Percentiles rank a stretch among this genome's conserved stretches.
These are phyloP conservation scores for Drosophila littoralis DNA, from an alignment of 1,140 invertebrate species.

Conservation along the genomic window DNA sequence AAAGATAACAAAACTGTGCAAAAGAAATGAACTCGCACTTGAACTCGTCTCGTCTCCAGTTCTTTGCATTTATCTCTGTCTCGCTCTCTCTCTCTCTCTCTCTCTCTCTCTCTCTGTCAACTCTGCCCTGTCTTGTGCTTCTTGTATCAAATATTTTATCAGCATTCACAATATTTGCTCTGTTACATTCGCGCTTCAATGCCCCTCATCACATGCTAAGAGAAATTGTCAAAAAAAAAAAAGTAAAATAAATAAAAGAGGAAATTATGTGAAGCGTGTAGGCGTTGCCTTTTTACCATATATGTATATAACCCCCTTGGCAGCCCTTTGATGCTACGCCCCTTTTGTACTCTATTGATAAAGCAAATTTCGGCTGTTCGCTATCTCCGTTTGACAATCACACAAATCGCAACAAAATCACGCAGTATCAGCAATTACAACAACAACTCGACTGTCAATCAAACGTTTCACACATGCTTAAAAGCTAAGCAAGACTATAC, in stretches of 20 bases:
- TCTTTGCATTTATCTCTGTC: constrained; percentile 11
- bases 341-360: constrained; percentile 24
- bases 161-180: constrained; percentile 29
- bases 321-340: neutral
- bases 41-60: constrained; percentile 15
- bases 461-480: constrained; percentile 4
- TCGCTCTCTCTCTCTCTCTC: neutral
- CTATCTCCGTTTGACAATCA: neutral
- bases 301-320: neutral
- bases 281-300: constrained; percentile 13
- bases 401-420: constrained; percentile 13
- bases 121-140: neutral
- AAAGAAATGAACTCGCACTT: constrained; percentile 31
- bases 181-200: constrained; percentile 27
- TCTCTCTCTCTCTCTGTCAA: neutral
- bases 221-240: constrained; percentile 24
- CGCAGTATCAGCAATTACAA: constrained; percentile 4
- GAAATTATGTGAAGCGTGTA: constrained; percentile 6
- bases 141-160: constrained; percentile 39
- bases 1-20: constrained; percentile 22
- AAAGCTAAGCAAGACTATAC: neutral
- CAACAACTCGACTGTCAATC: constrained; percentile 4
- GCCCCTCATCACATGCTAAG: constrained; percentile 11
- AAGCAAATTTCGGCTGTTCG: constrained; percentile 11
- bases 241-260: constrained; percentile 3